Base-by-base conservation (phyloP, 2,797 vertebrate genomes). In the Malacoraja senta region DNA sequence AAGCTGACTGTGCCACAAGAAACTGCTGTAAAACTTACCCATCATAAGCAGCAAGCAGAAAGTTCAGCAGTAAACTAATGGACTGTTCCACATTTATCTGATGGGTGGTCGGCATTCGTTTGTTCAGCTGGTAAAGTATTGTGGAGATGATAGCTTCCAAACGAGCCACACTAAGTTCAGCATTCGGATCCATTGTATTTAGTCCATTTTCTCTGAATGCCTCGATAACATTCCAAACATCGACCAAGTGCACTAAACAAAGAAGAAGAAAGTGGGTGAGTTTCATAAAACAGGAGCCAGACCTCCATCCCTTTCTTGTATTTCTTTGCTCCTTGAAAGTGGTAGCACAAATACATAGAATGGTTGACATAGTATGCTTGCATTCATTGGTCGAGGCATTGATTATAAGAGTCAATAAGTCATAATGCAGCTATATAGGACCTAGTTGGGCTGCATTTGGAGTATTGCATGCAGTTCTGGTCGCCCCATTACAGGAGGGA, bases 191-290 rank as follows among this genome's bases (percentile, higher is more conserved):
- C 96, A 98, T 95, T 95, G 97, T 97, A 97, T 98, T 99, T 94
- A 99, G 96, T 19, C 98, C 97, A 0, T 98, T 99, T 96, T 99
- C 99, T 93, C 98, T 95, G 95, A 99, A 97, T 68, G 98, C 98
- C 96, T 99, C 99, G 44, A 99, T 99, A 94, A 99, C 96, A 1
- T 99, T 99, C 99, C 99, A 99, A 94, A 99, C 99, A 96, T 99
- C 99, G 93, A 99, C 97, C 96, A 99, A 95, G 95, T 99, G 99
- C 95, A 99, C 99, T 99, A 94, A 19, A 93, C n/a, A 93, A 80
- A 76, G 65, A 9, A 71, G 38, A 90, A 78, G 81, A 24, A 86
- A 24, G 44, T 84, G 32, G 80, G 61, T n/a, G 93, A 77, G 90
- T 92, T 92, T 92, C 24, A 74, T 92, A 17, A 58, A 92, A 92